Evolutionary conservation across 2,888 invertebrate genomes (phyloP).

Genomic region (Strigamia maritima): DNA sequence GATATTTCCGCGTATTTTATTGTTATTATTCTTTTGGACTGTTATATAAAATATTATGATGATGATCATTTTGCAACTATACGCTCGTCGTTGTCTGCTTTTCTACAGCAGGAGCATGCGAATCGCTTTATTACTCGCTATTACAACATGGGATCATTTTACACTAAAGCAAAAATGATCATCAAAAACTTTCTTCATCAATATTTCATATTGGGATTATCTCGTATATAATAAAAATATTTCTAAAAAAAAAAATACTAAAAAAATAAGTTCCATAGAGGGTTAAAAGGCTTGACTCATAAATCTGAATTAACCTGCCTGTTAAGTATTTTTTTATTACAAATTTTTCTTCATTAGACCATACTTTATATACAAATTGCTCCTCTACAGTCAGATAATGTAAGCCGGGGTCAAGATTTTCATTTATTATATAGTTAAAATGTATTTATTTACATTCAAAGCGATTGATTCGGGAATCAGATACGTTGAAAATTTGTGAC

Average conservation of each 20-base stretch:
- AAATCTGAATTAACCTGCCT: slow-evolving; percentile 7
- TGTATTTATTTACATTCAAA: not conserved
- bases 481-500: not conserved
- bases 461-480: not conserved
- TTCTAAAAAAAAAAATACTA: not conserved
- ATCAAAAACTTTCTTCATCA: not conserved
- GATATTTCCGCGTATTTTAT: slow-evolving; percentile 15
- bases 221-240: not conserved
- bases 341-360: not conserved
- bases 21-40: not conserved
- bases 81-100: not conserved
- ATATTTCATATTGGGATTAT: not conserved
- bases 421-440: not conserved
- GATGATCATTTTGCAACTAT: not conserved
- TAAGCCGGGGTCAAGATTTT: not conserved
- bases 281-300: not conserved
- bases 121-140: slow-evolving; percentile 11
- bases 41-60: not conserved
- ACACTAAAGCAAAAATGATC: not conserved
- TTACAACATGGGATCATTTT: slow-evolving; percentile 8
- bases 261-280: not conserved
- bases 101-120: not conserved
- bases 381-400: not conserved
- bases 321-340: not conserved
- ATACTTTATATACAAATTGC: slow-evolving; percentile 9